Evolutionary conservation across 53 echinoderm and acorn worm species (phyloP), one percentile per base, ranked within the genome.

Genomic region (Holothuria leucospilota): DNA sequence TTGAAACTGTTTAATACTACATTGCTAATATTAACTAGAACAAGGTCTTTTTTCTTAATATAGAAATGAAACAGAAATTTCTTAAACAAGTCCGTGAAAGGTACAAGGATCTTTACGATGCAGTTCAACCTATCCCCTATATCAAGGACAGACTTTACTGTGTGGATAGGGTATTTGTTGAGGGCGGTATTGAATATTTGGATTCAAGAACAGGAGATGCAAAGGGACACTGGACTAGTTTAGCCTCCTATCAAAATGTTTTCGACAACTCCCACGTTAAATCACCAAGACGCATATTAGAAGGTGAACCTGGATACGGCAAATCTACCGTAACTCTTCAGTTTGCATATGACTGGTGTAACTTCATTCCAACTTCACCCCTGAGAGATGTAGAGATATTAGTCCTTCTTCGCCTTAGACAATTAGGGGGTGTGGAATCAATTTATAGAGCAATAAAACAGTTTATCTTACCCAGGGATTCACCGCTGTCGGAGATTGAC

Each of bases 101-200:
- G 5, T 78, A 78, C 56, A 0, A 78, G 29, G n/a, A 24, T 1
- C 78, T 78, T 28, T 78, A 78, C 59, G 27, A 53, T 27, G 23
- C 53, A 0, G 78, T 78, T 27, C 78, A 78, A 52, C 78, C 78
- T 5, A 24, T 78, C 5, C 78, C 78, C 3, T 78, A 52, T 26
- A 53, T 78, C 24, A 78, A 53, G 51, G 78, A 78, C 28, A 18
- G 56, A 11, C 26, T 52, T 51, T 52, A 53, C 28, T 24, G 56
- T 15, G 78, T 78, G 4, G 56, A 78, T 13, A 73, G 40, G 49
- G 42, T 73, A 20, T 73, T 73, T 9, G 74, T 73, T 15, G 74
- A 73, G 23, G 28, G 58, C 16, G 30, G 56, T 8, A 78, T 78
- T 26, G 78, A 78, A 52, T 56, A 25, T 15, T 8, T 53, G n/a